Evolutionary conservation across 2,888 invertebrate genomes (phyloP), one percentile per base, ranked within the genome.

Genomic region (Pristionchus mayeri): DNA sequence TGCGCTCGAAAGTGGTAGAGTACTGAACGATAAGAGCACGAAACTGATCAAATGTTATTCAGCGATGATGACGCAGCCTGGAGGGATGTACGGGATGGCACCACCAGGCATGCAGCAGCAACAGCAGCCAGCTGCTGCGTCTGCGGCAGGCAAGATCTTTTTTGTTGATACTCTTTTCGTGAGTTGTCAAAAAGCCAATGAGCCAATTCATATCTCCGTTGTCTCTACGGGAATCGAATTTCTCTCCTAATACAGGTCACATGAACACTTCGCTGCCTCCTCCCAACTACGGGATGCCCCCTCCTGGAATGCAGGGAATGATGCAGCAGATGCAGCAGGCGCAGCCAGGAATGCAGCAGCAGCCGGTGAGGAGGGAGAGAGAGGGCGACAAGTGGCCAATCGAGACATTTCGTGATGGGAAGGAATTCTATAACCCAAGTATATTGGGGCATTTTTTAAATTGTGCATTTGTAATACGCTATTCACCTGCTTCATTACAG

Each of bases 271-370:
- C 71, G 24, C 37, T 37, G 37, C 71, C 71, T 21, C 71, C 71
- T 7, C 71, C 71, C 37, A 71, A 40, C 71, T 40, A 30, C n/a
- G 7, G 27, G 30, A 13, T 11, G 44, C 71, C 37, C 3, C 71
- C 40, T 40, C 71, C 71, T 9, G 71, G 71, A 21, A 71, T 71
- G 63, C 27, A 63, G 11, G 71, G 71, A 71, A n/a, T 71, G 40
- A 71, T 71, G 71, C 71, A 37, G 71, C 71, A 63, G 34, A 63
- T 63, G 63, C 34, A 11, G 18, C 63, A 34, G 60, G 30, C 60
- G 60, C 60, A 24, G 57, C 18, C 7, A n/a, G 21, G n/a, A 7
- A 18, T 9, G 57, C 57, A 27, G 57, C 52, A 52, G 52, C 57
- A 57, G 24, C n/a, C 57, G 44, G 44, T 44, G 44, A 44, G 44